Evolutionary conservation across 1,140 invertebrate genomes (phyloP).

Genomic region (Euura saliciscinereae): DNA sequence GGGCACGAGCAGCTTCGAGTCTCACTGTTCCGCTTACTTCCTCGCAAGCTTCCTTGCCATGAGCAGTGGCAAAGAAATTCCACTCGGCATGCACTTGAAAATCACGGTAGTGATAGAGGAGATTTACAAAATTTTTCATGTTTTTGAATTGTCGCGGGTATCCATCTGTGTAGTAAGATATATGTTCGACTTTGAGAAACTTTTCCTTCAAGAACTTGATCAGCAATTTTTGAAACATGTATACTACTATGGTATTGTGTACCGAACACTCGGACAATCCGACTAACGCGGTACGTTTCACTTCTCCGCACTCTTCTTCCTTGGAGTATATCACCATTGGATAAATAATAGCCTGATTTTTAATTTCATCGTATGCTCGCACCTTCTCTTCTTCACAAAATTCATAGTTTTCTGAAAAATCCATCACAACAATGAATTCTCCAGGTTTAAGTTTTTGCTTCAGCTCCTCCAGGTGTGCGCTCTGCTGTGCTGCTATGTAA

Average conservation of each 20-base stretch:
- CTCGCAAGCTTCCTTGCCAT: constrained; percentile 39
- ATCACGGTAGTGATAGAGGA: constrained; percentile 36
- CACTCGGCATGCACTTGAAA: constrained; percentile 37
- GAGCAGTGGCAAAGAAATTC: constrained; percentile 43
- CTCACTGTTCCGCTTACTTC: constrained; percentile 32
- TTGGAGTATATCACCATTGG: background rate
- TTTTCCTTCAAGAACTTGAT: background rate
- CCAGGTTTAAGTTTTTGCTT: background rate
- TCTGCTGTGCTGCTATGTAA: background rate
- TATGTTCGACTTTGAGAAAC: background rate
- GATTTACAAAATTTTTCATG: constrained; percentile 38
- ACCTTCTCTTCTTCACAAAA: background rate
- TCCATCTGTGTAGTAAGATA: background rate
- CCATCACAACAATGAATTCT: background rate
- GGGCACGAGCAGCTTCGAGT: constrained; percentile 25
- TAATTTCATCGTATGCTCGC: background rate
- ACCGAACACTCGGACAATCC: background rate
- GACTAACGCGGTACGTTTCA: background rate
- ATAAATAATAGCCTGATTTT: background rate
- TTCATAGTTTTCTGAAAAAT: background rate
- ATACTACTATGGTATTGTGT: background rate
- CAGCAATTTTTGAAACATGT: background rate
- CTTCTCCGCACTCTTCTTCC: background rate
- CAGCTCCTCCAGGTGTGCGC: background rate
- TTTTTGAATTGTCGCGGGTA: constrained; percentile 48